Conservation (phyloP, 2,797 vertebrate species). For the Amniataba percoides region DNA sequence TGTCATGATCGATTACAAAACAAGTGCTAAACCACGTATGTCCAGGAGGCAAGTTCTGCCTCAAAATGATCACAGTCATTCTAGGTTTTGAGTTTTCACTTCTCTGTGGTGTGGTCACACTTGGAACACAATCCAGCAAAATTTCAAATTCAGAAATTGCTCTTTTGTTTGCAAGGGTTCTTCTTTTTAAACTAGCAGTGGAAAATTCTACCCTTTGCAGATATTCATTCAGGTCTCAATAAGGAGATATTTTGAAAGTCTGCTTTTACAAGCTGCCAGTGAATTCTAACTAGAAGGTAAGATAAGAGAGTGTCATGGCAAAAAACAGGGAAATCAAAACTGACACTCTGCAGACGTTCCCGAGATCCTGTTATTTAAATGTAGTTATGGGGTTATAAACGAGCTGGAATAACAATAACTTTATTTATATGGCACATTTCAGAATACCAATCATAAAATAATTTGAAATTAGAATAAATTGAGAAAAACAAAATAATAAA, state of each 20-base stretch:
- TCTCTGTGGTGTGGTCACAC: slow-evolving; percentile 42
- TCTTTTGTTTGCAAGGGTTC: slow-evolving; percentile 41
- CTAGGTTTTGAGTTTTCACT: slow-evolving; percentile 39
- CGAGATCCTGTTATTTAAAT: not conserved
- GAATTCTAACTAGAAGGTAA: slow-evolving; percentile 18
- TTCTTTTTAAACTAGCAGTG: slow-evolving; percentile 7
- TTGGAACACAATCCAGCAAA: slow-evolving; percentile 13
- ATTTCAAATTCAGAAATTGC: slow-evolving; percentile 44
- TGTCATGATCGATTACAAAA: slow-evolving; percentile 78
- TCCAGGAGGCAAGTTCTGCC: slow-evolving; percentile 73
- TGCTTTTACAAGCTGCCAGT: slow-evolving; percentile 7
- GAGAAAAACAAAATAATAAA: too few species aligned
- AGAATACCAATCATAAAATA: too few species aligned
- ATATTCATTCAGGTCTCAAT: slow-evolving; percentile 4
- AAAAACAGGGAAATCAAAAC: slow-evolving; percentile 3
- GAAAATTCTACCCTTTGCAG: not conserved
- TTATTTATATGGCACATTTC: too few species aligned
- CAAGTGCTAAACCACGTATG: slow-evolving; percentile 51
- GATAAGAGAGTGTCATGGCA: not conserved
- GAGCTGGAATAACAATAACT: not conserved
- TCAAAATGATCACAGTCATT: slow-evolving; percentile 52
- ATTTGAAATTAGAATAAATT: too few species aligned
- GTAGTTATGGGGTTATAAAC: not conserved
- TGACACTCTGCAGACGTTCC: not conserved
- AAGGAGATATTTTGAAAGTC: slow-evolving; percentile 6